phyloP scores from a whole-genome alignment of 2,888 invertebrate genomes.

The Drosophila vallismaia region DNA sequence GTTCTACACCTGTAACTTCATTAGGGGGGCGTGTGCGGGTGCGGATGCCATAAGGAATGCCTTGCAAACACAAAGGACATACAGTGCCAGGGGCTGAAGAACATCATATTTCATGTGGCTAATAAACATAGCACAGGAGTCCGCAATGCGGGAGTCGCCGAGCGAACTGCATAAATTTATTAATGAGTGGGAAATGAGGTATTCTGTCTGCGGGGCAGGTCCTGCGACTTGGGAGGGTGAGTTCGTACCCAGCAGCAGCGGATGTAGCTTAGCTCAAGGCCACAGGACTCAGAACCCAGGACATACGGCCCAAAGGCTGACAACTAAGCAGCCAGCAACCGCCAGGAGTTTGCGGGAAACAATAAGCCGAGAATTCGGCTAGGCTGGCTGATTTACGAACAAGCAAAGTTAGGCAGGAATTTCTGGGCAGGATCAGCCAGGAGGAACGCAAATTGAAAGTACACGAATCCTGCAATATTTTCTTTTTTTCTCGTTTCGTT shows the following conservation, averaged over 20 bases:
- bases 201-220: constrained; percentile 51
- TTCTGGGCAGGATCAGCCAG: constrained; percentile 51
- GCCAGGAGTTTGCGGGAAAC: constrained; percentile 41
- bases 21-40: constrained; percentile 49
- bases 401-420: constrained; percentile 16
- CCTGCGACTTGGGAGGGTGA: background rate
- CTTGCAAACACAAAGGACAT: constrained; percentile 55
- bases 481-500: constrained; percentile 20
- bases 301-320: constrained; percentile 33
- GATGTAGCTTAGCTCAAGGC: constrained; percentile 46
- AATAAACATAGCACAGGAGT: constrained; percentile 66
- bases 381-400: constrained; percentile 59
- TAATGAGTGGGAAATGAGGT: constrained; percentile 82
- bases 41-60: constrained; percentile 59
- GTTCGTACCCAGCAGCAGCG: constrained; percentile 1
- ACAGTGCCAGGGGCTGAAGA: constrained; percentile 24
- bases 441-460: constrained; percentile 69
- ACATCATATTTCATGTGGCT: constrained; percentile 80
- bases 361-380: constrained; percentile 50
- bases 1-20: constrained; percentile 72
- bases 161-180: constrained; percentile 77
- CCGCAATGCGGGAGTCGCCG: constrained; percentile 29
- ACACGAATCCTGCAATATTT: constrained; percentile 61
- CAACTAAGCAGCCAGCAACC: constrained; percentile 51
- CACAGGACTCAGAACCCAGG: constrained; percentile 39